Evolutionary conservation across 2,797 vertebrate genomes (phyloP).

Genomic region (Paedocypris micromegethes): DNA sequence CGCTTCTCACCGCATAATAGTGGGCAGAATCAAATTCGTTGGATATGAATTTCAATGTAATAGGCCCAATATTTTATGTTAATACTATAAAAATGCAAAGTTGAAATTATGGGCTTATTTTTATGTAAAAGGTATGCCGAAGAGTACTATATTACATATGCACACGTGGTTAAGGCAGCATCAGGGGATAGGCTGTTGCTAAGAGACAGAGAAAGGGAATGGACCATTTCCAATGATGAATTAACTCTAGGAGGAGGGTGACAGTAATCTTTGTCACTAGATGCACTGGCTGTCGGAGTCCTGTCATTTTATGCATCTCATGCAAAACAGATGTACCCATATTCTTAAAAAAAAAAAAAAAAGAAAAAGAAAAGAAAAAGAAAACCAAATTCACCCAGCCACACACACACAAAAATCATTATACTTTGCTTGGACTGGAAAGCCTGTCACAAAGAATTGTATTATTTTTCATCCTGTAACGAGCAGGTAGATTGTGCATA

Average conservation of each 20-base stretch:
- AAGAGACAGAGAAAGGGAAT: constrained; percentile 91
- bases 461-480: constrained; percentile 78
- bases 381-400: constrained; percentile 63
- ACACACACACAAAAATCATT: constrained; percentile 71
- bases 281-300: constrained; percentile 95
- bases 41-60: constrained; percentile 71
- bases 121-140: constrained; percentile 83
- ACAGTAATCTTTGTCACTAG: constrained; percentile 92
- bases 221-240: constrained; percentile 94
- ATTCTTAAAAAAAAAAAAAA: constrained; percentile 63
- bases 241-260: constrained; percentile 92
- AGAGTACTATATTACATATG: constrained; percentile 69
- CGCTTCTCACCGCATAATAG: constrained; percentile 62
- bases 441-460: constrained; percentile 77
- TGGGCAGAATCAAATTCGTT: constrained; percentile 71
- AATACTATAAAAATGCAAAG: constrained; percentile 85
- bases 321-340: constrained; percentile 95
- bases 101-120: constrained; percentile 76
- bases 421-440: constrained; percentile 70
- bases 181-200: constrained; percentile 89
- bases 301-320: constrained; percentile 97
- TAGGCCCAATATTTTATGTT: constrained; percentile 72
- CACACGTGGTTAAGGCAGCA: constrained; percentile 72
- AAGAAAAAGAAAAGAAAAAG: constrained; percentile 51
- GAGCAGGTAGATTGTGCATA: constrained; percentile 74